Percentiles rank a stretch among this genome's conserved stretches.
Conservation (phyloP, 2,113 vertebrate species). For the Maylandia zebra region DNA sequence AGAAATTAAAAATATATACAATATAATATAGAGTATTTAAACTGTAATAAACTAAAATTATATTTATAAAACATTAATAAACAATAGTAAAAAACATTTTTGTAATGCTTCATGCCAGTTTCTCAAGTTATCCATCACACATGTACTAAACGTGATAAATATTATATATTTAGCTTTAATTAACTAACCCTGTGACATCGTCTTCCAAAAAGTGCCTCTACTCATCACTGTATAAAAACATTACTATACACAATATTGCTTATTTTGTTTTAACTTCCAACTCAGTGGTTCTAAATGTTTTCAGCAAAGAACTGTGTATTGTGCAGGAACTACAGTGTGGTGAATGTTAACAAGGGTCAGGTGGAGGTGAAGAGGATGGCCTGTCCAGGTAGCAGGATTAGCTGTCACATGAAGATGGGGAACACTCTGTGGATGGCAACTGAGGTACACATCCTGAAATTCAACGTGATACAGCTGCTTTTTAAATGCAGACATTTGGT, state of each 20-base stretch:
- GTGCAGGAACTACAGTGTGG: conserved; percentile 88
- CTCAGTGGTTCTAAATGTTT: not conserved
- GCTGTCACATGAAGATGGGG: conserved; percentile 86
- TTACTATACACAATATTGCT: not conserved
- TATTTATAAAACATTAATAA: not conserved
- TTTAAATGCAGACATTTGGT: not conserved
- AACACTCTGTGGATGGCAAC: conserved; percentile 89
- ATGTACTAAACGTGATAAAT: not conserved
- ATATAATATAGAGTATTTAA: not conserved
- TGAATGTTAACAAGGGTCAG: conserved; percentile 86
- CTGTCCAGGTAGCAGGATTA: conserved; percentile 83
- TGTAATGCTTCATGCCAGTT: not conserved
- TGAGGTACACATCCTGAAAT: conserved; percentile 68
- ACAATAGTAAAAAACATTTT: not conserved
- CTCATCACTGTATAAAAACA: not conserved
- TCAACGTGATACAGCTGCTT: not conserved
- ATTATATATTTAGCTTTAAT: not conserved
- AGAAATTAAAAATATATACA: not conserved
- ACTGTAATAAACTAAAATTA: not conserved
- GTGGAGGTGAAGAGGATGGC: conserved; percentile 85
- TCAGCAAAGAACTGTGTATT: not conserved
- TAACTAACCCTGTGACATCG: not conserved
- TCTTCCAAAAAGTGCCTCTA: not conserved
- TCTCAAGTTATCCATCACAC: not conserved
- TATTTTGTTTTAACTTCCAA: not conserved